Evolutionary conservation across 2,113 vertebrate species (phyloP), one percentile per base, ranked within the genome.

Genomic region (Passer montanus): DNA sequence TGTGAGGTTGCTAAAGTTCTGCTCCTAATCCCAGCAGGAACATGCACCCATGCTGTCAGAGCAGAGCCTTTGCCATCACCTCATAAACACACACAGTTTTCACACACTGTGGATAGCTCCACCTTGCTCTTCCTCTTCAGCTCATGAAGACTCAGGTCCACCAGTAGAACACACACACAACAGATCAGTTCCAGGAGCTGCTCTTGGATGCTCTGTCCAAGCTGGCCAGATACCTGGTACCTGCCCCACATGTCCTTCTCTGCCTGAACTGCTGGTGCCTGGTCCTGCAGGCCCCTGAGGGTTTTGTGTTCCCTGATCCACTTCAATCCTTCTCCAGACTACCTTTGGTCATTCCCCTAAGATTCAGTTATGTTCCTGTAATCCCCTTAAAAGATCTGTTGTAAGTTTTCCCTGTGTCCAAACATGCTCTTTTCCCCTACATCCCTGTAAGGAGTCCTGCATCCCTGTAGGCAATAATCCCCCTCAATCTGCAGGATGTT

Each of bases 11-110:
- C 81, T 87, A 50, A 58, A 58, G 41, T 60, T 77, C 22, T 58
- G 0, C 12, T 11, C 17, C 30, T 16, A 0, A 46, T 52, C 83
- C 56, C 53, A 64, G 62, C 6, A n/a, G 75, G 31, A 17, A 63
- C 14, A 1, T 2, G 0, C 31, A 44, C 21, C 19, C 37, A 2
- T 15, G 6, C 2, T 3, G 44, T 44, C 23, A 7, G 81, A 70
- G 56, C 47, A 33, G 37, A 30, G 56, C 47, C 47, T 62, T 82
- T 67, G 9, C 24, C 76, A 70, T 56, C 70, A 58, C 39, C 13
- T 17, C 1, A 12, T 39, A n/a, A 84, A 12, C 55, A 31, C 59
- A 10, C 3, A 2, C 10, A 31, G n/a, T 69, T 77, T 56, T 62
- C 52, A 39, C 46, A 18, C 20, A 10, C 4, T 10, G 0, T 15